phyloP scores from a whole-genome alignment of 2,113 vertebrate species.

The Xiphorhynchus elegans region DNA sequence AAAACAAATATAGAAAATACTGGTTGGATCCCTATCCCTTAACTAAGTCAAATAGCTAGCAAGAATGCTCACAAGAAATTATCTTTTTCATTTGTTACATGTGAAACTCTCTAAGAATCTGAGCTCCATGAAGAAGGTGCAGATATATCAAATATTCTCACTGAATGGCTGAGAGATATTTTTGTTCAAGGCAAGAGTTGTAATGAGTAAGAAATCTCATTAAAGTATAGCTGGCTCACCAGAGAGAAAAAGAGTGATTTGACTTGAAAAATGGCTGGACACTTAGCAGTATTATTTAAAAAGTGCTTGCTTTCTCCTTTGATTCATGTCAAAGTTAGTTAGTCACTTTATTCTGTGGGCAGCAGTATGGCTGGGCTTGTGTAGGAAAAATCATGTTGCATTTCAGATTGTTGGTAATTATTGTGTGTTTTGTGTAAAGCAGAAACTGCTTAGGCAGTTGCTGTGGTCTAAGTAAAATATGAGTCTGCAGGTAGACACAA shows the following conservation, averaged over 20 bases:
- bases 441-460: not conserved
- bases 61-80: not conserved
- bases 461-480: not conserved
- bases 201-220: slow-evolving; percentile 15
- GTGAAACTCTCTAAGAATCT: not conserved
- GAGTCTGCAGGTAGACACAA: not conserved
- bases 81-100: not conserved
- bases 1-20: slow-evolving; percentile 53
- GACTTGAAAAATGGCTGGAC: slow-evolving; percentile 1
- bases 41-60: not conserved
- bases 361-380: not conserved
- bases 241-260: not conserved
- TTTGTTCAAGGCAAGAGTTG: not conserved
- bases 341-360: not conserved
- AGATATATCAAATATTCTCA: not conserved
- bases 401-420: not conserved
- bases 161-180: not conserved
- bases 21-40: not conserved
- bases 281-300: not conserved
- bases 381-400: not conserved
- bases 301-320: not conserved
- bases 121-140: not conserved
- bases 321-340: not conserved
- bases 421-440: not conserved
- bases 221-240: not conserved